A percentile compares a stretch with the other conserved stretches of the same genome.
phyloP scores from a whole-genome alignment of 2,797 vertebrate genomes.

The Hippopotamyrus pictus region DNA sequence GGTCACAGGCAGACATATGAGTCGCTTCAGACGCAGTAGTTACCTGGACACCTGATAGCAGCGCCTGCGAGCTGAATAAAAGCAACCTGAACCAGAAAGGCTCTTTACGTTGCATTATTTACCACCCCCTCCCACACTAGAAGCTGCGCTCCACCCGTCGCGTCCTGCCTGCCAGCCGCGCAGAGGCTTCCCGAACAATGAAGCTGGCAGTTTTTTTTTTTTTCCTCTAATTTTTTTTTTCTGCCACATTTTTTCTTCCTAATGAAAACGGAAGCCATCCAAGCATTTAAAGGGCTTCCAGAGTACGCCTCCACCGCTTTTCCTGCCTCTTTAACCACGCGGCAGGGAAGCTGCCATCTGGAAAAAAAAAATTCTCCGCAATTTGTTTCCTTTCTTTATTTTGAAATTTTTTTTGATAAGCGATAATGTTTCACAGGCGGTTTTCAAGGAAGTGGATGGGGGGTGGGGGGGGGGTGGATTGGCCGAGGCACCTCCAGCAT shows the following conservation, averaged over 20 bases:
- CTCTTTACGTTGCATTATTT: slow-evolving; percentile 61
- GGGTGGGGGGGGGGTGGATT: neutral
- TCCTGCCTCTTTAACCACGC: neutral
- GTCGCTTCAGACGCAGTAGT: slow-evolving; percentile 35
- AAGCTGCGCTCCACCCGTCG: slow-evolving; percentile 26
- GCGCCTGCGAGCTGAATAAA: slow-evolving; percentile 37
- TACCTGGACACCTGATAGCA: slow-evolving; percentile 51
- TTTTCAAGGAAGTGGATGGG: neutral
- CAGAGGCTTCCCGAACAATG: neutral
- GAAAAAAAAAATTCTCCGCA: neutral
- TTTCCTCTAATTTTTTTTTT: neutral
- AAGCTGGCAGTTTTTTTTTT: neutral
- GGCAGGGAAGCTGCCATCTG: neutral
- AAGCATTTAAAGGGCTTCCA: neutral
- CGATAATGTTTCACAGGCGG: neutral
- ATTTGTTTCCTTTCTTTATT: neutral
- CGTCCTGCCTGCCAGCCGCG: slow-evolving; percentile 29
- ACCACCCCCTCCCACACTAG: slow-evolving; percentile 40
- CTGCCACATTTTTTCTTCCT: neutral
- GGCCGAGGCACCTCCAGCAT: neutral
- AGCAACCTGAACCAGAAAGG: slow-evolving; percentile 53
- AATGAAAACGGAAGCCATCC: neutral
- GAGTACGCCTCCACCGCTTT: neutral
- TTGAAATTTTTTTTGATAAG: neutral
- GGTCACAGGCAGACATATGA: slow-evolving; percentile 32